phyloP scores from a whole-genome alignment of 2,113 vertebrate genomes.

The Pungitius pungitius region DNA sequence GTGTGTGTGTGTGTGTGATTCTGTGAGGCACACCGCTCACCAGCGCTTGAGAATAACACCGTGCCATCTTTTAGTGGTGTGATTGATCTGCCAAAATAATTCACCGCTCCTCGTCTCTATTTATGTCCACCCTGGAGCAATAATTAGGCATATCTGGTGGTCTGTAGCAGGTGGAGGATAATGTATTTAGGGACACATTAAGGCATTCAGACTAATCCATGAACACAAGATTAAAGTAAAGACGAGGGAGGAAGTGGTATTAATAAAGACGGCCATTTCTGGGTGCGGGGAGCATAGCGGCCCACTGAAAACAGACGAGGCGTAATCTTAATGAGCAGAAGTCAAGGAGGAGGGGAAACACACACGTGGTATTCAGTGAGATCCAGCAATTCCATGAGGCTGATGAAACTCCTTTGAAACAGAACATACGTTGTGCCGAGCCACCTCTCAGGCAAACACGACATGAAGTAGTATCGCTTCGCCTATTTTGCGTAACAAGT shows the following conservation, averaged over 20 bases:
- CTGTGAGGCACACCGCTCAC: constrained; percentile 1
- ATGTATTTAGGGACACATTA: constrained; percentile 57
- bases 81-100: constrained; percentile 49
- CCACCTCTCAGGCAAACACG: neutral
- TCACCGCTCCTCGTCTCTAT: constrained; percentile 41
- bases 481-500: too few species aligned
- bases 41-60: constrained; percentile 27
- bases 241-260: constrained; percentile 37
- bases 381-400: neutral
- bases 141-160: constrained; percentile 31
- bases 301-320: constrained; percentile 34
- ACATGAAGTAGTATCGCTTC: too few species aligned
- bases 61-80: neutral
- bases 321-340: constrained; percentile 34
- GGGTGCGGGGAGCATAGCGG: constrained; percentile 16
- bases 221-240: constrained; percentile 31
- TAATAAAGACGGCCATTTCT: constrained; percentile 45
- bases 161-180: constrained; percentile 42
- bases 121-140: constrained; percentile 39
- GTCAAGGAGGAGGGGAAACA: constrained; percentile 14
- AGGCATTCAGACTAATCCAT: constrained; percentile 45
- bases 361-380: neutral
- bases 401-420: constrained; percentile 16
- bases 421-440: constrained; percentile 12
- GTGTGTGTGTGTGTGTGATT: too few species aligned